phyloP scores from a whole-genome alignment of 1,140 invertebrate species.

The Venustaconcha ellipsiformis region DNA sequence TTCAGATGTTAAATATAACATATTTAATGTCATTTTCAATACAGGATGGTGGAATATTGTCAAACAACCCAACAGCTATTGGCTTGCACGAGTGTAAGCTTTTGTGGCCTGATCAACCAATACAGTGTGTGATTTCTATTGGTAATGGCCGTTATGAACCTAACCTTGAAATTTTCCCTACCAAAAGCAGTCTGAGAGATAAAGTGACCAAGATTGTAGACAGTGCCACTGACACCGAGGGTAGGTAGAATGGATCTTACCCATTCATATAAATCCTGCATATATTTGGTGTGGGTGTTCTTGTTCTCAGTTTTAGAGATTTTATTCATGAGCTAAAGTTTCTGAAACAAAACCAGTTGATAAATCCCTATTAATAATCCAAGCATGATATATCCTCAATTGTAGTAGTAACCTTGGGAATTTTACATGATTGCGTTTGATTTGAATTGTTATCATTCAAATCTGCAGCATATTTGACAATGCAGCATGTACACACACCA shows the following conservation, averaged over 20 bases:
- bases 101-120: conserved; percentile 83
- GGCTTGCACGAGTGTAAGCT: conserved; percentile 84
- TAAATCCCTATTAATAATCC: background rate
- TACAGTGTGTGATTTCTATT: conserved; percentile 90
- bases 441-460: no score
- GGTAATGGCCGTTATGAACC: conserved; percentile 81
- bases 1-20: background rate
- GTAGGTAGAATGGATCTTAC: conserved; percentile 66
- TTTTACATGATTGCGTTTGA: no score
- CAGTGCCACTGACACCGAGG: conserved; percentile 91
- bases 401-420: no score
- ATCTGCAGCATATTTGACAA: no score
- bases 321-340: no score
- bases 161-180: conserved; percentile 25
- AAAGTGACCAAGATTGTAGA: conserved; percentile 89
- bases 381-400: background rate
- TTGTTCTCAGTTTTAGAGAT: no score
- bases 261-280: no score
- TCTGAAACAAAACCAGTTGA: no score
- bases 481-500: no score
- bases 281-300: no score
- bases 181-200: conserved; percentile 74
- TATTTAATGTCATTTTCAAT: conserved; percentile 30
- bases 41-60: conserved; percentile 86
- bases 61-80: conserved; percentile 92